Evolutionary conservation across 2,888 invertebrate species (phyloP), one percentile per base, ranked within the genome.

Genomic region (Yponomeuta evonymella): DNA sequence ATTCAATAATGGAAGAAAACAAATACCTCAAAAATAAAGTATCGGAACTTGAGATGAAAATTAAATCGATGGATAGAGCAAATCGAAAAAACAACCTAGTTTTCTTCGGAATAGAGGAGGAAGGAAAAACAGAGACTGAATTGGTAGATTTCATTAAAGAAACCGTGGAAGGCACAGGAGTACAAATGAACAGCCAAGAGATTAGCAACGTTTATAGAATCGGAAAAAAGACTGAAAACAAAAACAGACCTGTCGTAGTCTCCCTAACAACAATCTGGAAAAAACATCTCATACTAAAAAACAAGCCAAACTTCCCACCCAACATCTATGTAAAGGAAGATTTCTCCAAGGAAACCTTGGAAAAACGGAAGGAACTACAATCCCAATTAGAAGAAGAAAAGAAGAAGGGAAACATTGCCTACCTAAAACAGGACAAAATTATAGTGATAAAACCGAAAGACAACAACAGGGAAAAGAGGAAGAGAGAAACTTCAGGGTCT

Each of bases 1-100:
- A 72, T 68, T 68, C 12, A n/a, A 15, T 71, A n/a, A 70, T 8
- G 36, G 73, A 72, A 71, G 72, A 71, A 68, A 73, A 72, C 29
- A 67, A 30, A 12, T 51, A 58, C 15, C 68, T 72, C 1, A 70
- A 71, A 71, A 65, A 9, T 11, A 71, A 70, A 72, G 48, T 64
- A n/a, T n/a, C 15, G 9, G 23, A 9, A n/a, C 23, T 64, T 15
- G 64, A 64, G 23, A 15, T n/a, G 23, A 64, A 64, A 64, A 15
- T 64, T 23, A 64, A 15, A 15, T 23, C 15, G 15, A n/a, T n/a
- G n/a, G 64, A 64, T n/a, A 64, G 23, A 23, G 64, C 15, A 15
- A 64, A 64, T 67, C 63, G 71, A 58, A 72, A 9, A 65, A 33
- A n/a, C n/a, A n/a, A n/a, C n/a, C n/a, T n/a, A n/a, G n/a, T n/a